A percentile compares a stretch with the other conserved stretches of the same genome.
These are phyloP conservation scores for Magallana gigas DNA, from an alignment of 1,140 invertebrate species.

Conservation along the genomic window DNA sequence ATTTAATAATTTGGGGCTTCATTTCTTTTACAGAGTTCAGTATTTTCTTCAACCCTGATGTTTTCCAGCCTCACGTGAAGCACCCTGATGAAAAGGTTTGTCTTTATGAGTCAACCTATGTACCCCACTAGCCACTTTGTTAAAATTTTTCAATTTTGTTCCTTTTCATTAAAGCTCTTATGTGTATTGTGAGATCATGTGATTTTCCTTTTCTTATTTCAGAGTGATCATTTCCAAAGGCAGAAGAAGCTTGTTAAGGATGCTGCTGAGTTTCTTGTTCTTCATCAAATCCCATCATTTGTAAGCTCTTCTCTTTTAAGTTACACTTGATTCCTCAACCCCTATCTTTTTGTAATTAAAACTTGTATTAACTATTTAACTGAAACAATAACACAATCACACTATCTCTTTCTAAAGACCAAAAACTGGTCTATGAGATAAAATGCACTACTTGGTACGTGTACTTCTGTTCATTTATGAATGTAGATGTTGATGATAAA, in stretches of 20 bases:
- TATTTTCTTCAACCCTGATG: conserved; percentile 98
- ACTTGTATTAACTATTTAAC: no score
- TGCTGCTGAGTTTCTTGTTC: conserved; percentile 95
- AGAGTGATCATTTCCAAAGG: conserved; percentile 86
- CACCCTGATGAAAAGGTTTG: conserved; percentile 86
- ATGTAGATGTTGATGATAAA: no score
- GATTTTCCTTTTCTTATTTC: conserved; percentile 44
- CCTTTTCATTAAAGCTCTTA: no score
- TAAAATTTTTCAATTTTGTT: no score
- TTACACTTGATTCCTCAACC: background rate
- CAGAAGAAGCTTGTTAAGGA: conserved; percentile 95
- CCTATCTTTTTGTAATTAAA: no score
- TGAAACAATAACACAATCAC: no score
- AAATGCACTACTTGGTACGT: background rate
- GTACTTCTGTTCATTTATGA: background rate
- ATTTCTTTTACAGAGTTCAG: conserved; percentile 87
- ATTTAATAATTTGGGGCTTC: background rate
- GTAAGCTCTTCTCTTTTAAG: conserved; percentile 82
- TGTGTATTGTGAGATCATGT: background rate
- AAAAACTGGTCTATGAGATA: background rate
- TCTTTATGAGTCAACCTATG: background rate
- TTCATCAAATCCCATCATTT: conserved; percentile 95
- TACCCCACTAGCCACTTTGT: no score
- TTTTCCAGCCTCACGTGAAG: conserved; percentile 95
- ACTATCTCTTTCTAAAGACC: no score